Evolutionary conservation across 2,113 vertebrate species (phyloP), one percentile per base, ranked within the genome.

Genomic region (Furnarius figulus): DNA sequence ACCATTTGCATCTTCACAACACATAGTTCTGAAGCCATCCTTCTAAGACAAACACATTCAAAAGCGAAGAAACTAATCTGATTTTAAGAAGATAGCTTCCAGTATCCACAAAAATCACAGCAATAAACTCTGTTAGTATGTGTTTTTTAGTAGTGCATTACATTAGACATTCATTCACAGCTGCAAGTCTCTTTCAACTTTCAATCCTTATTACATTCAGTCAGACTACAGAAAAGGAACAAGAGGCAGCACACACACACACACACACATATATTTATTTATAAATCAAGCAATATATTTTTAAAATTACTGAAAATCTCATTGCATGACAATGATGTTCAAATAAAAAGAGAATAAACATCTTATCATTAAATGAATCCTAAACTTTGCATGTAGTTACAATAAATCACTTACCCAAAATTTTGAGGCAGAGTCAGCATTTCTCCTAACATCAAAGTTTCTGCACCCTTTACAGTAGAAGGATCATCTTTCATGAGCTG

Each of bases 381-480:
- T 68, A 70, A 75, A 82, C 7, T 12, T 70, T 21, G 12, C 20
- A n/a, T 8, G 2, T 68, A 72, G 10, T 59, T 72, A 68, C 0
- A 72, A 30, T 56, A 33, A 78, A 58, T 52, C 7, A 73, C 75
- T 98, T 98, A 99, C 99, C 99, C 99, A 97, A 99, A 99, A 97
- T 99, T 99, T 93, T 99, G 99, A 84, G 99, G 99, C 90, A 99
- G 97, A 15, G 99, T 99, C 40, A 99, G 97, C 99, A 99, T 99
- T 98, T 99, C 99, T 92, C 99, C 99, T 39, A 99, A 98, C 98
- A 99, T 99, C 92, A 99, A 96, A n/a, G 96, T 95, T 98, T 99
- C 99, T 35, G 99, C 99, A 95, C 99, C 99, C 94, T 98, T 99
- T 95, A 99, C 98, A 75, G 99, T 99, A 85, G 99, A 99, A 31